Evolutionary conservation across 2,888 invertebrate species (phyloP).

Genomic region (Drosophila birchii): DNA sequence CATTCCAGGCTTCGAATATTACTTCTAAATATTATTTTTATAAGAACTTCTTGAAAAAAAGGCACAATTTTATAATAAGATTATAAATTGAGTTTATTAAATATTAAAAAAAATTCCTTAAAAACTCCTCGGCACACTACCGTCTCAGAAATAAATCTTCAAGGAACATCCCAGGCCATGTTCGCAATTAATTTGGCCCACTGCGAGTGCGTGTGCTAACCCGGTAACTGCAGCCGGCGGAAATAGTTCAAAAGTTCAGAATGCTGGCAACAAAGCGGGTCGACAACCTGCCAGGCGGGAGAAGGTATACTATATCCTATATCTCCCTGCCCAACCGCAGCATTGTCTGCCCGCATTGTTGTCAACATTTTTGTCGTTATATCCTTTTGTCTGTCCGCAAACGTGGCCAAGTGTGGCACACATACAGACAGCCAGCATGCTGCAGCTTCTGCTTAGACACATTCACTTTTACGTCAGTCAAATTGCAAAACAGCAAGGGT

Average conservation of each 20-base stretch:
- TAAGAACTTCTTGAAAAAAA: no score
- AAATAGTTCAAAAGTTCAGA: conserved; percentile 76
- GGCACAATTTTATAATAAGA: no score
- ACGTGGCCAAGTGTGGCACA: conserved; percentile 55
- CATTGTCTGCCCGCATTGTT: conserved; percentile 66
- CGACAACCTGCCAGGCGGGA: conserved; percentile 41
- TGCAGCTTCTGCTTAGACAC: conserved; percentile 37
- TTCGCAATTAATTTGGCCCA: conserved; percentile 46
- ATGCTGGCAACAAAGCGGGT: conserved; percentile 55
- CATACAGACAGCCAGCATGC: conserved; percentile 20
- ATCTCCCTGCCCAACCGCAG: conserved; percentile 23
- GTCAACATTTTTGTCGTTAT: conserved; percentile 70
- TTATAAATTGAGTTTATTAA: no score
- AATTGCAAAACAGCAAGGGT: conserved; percentile 16
- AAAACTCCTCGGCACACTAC: neutral
- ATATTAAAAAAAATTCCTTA: neutral
- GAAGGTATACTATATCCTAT: neutral
- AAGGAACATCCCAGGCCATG: conserved; percentile 34
- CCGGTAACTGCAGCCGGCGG: conserved; percentile 48
- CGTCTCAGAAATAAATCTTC: conserved; percentile 30
- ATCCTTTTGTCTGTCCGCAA: conserved; percentile 56
- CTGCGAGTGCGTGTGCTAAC: conserved; percentile 32
- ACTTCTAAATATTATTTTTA: no score
- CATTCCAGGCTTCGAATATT: no score
- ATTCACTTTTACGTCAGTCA: conserved; percentile 46